Percentiles rank a stretch among this genome's conserved stretches.
phyloP scores from a whole-genome alignment of 2,113 vertebrate genomes.

The Menura novaehollandiae region DNA sequence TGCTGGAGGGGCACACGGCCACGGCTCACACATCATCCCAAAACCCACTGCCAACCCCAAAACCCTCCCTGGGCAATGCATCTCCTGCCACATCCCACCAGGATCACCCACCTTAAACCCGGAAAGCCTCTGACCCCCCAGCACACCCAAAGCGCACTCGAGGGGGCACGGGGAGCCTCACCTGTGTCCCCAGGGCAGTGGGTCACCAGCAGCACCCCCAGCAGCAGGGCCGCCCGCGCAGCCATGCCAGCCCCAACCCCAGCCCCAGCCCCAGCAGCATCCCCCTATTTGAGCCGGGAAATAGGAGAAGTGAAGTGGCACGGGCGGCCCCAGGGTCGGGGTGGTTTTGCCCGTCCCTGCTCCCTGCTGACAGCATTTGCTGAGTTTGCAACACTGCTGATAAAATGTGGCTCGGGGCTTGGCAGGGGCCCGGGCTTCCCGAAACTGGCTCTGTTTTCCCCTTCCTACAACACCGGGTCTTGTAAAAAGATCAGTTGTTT shows the following conservation, averaged over 20 bases:
- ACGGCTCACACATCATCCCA: accelerated
- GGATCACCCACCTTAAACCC: background rate
- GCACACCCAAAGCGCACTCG: accelerated
- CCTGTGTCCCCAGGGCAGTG: background rate
- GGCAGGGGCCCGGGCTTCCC: background rate
- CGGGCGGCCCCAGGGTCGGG: background rate
- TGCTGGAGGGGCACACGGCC: background rate
- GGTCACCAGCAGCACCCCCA: background rate
- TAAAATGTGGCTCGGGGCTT: background rate
- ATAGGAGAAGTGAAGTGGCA: slow-evolving; percentile 3
- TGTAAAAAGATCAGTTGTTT: accelerated
- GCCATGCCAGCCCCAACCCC: slow-evolving; percentile 6
- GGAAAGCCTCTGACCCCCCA: accelerated
- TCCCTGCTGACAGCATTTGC: background rate
- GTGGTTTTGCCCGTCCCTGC: background rate
- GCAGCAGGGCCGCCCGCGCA: background rate
- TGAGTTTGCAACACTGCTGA: background rate
- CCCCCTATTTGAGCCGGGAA: slow-evolving; percentile 19
- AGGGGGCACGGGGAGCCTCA: background rate
- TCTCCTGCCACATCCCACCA: accelerated
- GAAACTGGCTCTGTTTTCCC: background rate
- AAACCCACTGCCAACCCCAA: background rate
- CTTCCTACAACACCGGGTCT: background rate
- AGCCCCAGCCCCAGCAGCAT: background rate
- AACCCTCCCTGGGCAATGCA: accelerated